Base-by-base conservation (phyloP, 2,113 vertebrate genomes). In the Tichodroma muraria region DNA sequence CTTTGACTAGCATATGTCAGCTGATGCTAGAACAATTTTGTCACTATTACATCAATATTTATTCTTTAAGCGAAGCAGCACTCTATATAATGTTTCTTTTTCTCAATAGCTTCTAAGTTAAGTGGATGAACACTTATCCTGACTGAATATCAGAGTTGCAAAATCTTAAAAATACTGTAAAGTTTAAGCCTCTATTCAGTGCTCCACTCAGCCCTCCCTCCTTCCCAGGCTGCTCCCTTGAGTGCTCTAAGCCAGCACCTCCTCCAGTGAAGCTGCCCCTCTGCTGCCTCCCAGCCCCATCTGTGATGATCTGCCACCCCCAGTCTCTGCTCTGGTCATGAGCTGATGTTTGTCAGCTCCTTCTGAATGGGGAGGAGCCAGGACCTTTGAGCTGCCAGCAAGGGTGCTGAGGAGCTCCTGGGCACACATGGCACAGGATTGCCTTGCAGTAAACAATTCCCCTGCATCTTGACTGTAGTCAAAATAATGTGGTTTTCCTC, bases 181-280 rank as follows among this genome's bases (percentile, higher is more conserved):
- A 53, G 20, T 37, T n/a, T 6, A 5, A 77, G 50, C 6, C 33
- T 49, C 11, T 0, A 0, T 0, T 2, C 30, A 81, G 20, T 4
- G 19, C 30, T 57, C 24, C 22, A 2, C 9, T 44, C 13, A 18
- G 23, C 15, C 40, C 6, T 16, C 10, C 20, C 45, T 70, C 23
- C 15, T 40, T 33, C 15, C 13, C 25, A 23, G 60, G 37, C 86
- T 76, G 84, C 37, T 89, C 68, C 25, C 28, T n/a, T 37, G 3
- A 40, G 35, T 61, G 88, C 23, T 81, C 14, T 25, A 31, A 31
- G 20, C 16, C 83, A 40, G n/a, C 27, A 45, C 4, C 30, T 22
- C 37, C 49, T 8, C 3, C 49, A 23, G 40, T 0, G 10, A 17
- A 42, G 18, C 38, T 50, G 47, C 33, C 44, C 40, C 44, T 53